Base-by-base conservation (phyloP, 2,113 vertebrate species). In the Coregonus clupeaformis region DNA sequence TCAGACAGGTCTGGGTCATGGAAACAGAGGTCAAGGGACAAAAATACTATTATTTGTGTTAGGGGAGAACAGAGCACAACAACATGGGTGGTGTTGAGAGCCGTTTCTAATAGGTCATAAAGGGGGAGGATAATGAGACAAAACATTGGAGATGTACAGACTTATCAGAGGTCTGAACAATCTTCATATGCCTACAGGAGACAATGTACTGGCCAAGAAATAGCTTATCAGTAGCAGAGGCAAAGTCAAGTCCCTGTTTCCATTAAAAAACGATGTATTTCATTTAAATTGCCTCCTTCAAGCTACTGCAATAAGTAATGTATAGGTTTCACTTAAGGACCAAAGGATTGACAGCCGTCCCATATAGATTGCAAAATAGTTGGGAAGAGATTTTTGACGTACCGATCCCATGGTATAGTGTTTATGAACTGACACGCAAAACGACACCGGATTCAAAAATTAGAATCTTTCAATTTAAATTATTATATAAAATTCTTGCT, bases 1-100 rank as follows among this genome's bases (percentile, higher is more conserved):
- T 32, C 2, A 49, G 68, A 69, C 68, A 55, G 25, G 68, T 52
- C 47, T 47, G 59, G 59, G 71, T 72, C 30, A 13, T 20, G 55
- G 30, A 12, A 63, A 24, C 11, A 4, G 57, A 71, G 27, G 69
- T 49, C 47, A 55, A 52, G 25, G 45, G 47, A 59, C 18, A 52
- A 11, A 71, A 45, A 42, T 4, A 62, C 30, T 3, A 20, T 59
- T 60, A 3, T 47, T 42, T 72, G 36, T 60, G 7, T 60, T 1
- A 49, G 30, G 12, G 13, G 47, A 71, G 16, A 57, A 30, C 55
- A 16, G 20, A 30, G 47, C n/a, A 45, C 22, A 47, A 57, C 49
- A 57, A 32, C 52, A 30, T 57, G 25, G 45, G 6, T 29, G 47
- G 25, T 13, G 49, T 55, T 71, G 49, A 57, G 18, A 57, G 14